Evolutionary conservation across 2,888 invertebrate genomes (phyloP).

Genomic region (Cryptophagus acutangulus): DNA sequence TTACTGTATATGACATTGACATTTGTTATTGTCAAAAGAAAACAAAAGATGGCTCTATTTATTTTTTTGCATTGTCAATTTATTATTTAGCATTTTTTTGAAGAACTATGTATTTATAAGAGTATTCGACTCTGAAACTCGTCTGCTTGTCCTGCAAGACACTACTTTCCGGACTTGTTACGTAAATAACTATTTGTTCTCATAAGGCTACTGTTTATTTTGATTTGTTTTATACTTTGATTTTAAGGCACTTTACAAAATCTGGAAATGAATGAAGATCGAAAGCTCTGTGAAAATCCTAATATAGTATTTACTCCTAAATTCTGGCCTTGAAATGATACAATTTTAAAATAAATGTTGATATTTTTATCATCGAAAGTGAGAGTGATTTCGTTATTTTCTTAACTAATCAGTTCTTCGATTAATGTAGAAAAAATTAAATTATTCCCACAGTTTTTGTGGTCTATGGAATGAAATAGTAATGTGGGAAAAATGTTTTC

Average conservation of each 20-base stretch:
- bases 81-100: no score
- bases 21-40: no score
- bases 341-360: conserved; percentile 18
- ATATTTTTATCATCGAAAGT: conserved; percentile 14
- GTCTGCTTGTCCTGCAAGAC: no score
- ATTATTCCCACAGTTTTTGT: conserved; percentile 20
- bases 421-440: conserved; percentile 25
- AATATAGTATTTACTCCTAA: conserved; percentile 26
- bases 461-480: conserved; percentile 24
- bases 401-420: conserved; percentile 22
- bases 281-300: conserved; percentile 27
- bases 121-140: no score
- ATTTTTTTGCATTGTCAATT: no score
- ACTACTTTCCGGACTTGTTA: no score
- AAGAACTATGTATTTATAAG: no score
- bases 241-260: conserved; percentile 19
- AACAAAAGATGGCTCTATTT: no score
- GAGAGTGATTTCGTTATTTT: conserved; percentile 20
- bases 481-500: conserved; percentile 26
- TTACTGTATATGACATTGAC: no score
- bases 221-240: conserved; percentile 8
- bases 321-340: conserved; percentile 25
- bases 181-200: no score
- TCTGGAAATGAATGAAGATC: conserved; percentile 22
- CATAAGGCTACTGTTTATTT: conserved; percentile 8